Base-by-base conservation (phyloP, 2,888 invertebrate species). In the Lucinisca nassula region DNA sequence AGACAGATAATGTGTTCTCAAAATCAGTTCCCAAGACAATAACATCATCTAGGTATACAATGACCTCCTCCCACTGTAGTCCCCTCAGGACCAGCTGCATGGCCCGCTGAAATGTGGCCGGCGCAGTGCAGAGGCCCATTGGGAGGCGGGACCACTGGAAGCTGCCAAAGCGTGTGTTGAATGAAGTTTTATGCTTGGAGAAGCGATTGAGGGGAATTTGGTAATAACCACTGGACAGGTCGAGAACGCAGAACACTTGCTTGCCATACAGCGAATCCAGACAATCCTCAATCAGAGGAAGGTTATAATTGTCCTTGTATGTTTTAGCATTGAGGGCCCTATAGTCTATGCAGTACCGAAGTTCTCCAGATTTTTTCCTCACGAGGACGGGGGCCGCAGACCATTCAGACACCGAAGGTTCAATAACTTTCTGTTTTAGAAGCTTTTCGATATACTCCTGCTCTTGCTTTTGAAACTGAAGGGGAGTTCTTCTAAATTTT, bases 81-180 rank as follows among this genome's bases (percentile, higher is more conserved):
- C n/a, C n/a, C 30, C 21, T 79, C 49, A 77, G 80, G 74, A 24
- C 79, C 8, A 80, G 51, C 35, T 88, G 72, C 84, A 87, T 84
- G 0, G 74, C 78, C 30, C 89, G 67, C n/a, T 84, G 77, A 72
- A 84, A 87, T 0, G 84, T 87, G 4, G 89, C 87, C 14, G 90
- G 90, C 1, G 82, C 87, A 73, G 82, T 87, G 32, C 83, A 73
- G 12, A 91, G 58, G 2, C 90, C 87, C 67, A 91, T 84, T 12
- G 84, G 83, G 70, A 91, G 30, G 24, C 83, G 24, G 17, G 55
- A 40, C 74, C 49, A 85, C 77, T 91, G 80, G 74, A 82, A 89
- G n/a, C 85, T 49, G 10, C 89, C 89, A 58, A 55, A 81, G 14
- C 78, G 72, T 14, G 90, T 89, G 14, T 37, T 83, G 35, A 91